A percentile compares a stretch with the other conserved stretches of the same genome.
These are phyloP conservation scores for Vandiemenella viatica DNA, from an alignment of 2,888 invertebrate genomes.

Conservation along the genomic window DNA sequence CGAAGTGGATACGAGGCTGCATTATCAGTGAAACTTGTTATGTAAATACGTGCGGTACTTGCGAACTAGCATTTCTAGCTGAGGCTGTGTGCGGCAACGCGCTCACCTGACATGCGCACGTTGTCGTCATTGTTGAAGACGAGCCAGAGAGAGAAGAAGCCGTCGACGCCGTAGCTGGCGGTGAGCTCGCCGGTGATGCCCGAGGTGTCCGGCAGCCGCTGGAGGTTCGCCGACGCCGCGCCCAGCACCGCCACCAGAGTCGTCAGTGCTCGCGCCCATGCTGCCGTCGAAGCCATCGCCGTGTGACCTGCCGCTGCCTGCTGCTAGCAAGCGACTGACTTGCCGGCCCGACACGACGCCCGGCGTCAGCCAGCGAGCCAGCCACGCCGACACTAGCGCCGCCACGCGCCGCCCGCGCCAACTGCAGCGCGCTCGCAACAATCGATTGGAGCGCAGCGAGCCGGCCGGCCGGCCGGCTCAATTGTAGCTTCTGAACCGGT, in stretches of 20 bases:
- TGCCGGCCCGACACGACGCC: background rate
- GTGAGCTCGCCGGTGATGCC: constrained; percentile 35
- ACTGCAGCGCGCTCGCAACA: background rate
- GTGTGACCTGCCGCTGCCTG: background rate
- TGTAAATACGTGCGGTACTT: no score
- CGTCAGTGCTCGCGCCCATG: background rate
- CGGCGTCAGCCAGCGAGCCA: background rate
- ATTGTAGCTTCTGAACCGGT: no score
- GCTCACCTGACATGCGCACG: constrained; percentile 31
- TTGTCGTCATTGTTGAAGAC: constrained; percentile 35
- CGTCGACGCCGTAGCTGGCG: constrained; percentile 33
- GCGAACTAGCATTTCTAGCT: no score
- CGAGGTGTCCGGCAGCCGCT: constrained; percentile 31
- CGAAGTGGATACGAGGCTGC: no score
- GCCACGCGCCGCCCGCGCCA: constrained; percentile 1
- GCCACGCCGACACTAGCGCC: constrained; percentile 3
- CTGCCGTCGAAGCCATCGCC: background rate
- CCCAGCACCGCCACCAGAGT: background rate
- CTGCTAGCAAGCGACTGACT: background rate
- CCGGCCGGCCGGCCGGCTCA: no score
- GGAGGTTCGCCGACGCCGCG: constrained; percentile 7
- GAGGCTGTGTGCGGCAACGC: no score
- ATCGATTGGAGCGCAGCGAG: background rate
- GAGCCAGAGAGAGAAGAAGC: constrained; percentile 36
- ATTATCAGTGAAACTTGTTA: no score